Conservation (phyloP, 1,140 invertebrate species). For the Calephelis virginiensis region DNA sequence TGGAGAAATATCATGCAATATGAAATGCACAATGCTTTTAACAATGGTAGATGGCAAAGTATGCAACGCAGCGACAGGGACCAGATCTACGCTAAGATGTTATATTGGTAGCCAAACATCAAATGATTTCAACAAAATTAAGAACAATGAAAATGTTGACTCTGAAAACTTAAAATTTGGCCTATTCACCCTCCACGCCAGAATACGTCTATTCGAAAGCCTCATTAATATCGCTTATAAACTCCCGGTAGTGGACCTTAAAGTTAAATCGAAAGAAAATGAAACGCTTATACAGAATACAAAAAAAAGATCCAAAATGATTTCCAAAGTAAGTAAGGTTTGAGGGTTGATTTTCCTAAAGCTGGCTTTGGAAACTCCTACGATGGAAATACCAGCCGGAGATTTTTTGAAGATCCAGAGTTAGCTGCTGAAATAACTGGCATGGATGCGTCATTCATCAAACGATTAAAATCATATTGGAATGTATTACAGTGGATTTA, state of each 20-base stretch:
- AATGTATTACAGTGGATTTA: too few species aligned
- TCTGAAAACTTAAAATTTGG: not conserved
- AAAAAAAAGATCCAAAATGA: slow-evolving; percentile 48
- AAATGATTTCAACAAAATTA: not conserved
- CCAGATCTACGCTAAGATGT: not conserved
- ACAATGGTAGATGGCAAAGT: not conserved
- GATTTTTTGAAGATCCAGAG: slow-evolving; percentile 48
- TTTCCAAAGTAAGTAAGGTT: slow-evolving; percentile 35
- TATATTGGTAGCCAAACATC: not conserved
- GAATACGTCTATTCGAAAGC: not conserved
- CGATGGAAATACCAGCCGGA: slow-evolving; percentile 52
- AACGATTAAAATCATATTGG: too few species aligned
- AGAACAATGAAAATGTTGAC: not conserved
- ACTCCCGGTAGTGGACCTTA: not conserved
- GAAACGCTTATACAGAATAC: slow-evolving; percentile 31
- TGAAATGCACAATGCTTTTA: not conserved
- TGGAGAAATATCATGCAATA: not conserved
- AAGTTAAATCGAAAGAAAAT: slow-evolving; percentile 32
- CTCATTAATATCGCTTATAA: not conserved
- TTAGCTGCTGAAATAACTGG: slow-evolving; percentile 41
- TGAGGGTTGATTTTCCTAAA: slow-evolving; percentile 44
- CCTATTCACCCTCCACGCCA: not conserved
- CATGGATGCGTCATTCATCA: too few species aligned
- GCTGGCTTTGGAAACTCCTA: slow-evolving; percentile 51
- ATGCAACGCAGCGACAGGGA: not conserved